These are phyloP conservation scores for Pherbina coryleti DNA, from an alignment of 2,888 invertebrate species.

Conservation along the genomic window DNA sequence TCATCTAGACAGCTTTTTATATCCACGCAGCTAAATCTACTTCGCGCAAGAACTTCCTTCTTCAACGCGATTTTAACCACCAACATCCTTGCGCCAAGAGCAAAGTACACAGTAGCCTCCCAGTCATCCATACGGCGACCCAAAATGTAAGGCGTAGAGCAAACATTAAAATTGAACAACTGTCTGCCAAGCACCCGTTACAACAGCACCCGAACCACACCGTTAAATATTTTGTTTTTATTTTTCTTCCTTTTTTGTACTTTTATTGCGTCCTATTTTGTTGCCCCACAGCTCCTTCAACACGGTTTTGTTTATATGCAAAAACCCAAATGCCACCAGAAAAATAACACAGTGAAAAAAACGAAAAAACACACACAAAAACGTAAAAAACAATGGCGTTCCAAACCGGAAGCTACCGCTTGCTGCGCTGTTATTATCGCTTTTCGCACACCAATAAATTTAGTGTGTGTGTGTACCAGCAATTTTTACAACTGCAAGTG, in stretches of 20 bases:
- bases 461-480: background rate
- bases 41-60: too few relatives aligned
- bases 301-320: background rate
- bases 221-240: background rate
- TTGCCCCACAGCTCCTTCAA: background rate
- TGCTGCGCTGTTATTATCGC: conserved; percentile 1
- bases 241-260: too few relatives aligned
- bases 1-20: background rate
- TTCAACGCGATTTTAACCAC: too few relatives aligned
- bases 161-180: too few relatives aligned
- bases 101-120: too few relatives aligned
- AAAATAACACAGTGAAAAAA: background rate
- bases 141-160: too few relatives aligned
- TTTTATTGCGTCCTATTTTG: conserved; percentile 13
- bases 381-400: background rate
- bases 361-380: too few relatives aligned
- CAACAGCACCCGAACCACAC: background rate
- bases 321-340: background rate
- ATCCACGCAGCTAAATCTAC: too few relatives aligned
- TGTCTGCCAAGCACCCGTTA: background rate
- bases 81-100: too few relatives aligned
- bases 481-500: conserved; percentile 3
- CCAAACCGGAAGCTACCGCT: background rate
- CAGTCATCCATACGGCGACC: too few relatives aligned
- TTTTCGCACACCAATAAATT: conserved; percentile 10